These are phyloP conservation scores for Trachemys scripta DNA, from an alignment of 2,113 vertebrate species.

Conservation along the genomic window DNA sequence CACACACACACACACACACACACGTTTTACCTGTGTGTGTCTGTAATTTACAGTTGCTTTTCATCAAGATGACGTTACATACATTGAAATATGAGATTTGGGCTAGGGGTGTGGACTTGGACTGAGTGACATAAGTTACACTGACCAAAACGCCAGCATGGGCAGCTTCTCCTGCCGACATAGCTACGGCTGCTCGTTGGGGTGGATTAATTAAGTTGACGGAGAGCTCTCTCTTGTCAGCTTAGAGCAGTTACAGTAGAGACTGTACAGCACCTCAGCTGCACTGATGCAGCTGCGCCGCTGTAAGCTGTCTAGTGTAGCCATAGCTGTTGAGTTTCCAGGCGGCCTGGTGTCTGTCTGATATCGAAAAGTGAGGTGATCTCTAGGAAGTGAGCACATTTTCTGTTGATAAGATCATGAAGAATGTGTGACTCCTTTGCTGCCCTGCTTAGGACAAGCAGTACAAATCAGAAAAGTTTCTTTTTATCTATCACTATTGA, in stretches of 20 bases:
- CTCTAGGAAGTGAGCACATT: not conserved
- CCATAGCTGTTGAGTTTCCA: not conserved
- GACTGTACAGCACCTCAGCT: not conserved
- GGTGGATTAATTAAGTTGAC: not conserved
- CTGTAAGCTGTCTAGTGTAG: not conserved
- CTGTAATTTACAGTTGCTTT: not conserved
- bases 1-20: not conserved
- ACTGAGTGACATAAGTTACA: not conserved
- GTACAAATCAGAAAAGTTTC: conserved; percentile 3
- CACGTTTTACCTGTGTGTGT: not conserved
- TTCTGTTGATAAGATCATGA: not conserved
- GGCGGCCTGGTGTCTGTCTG: not conserved
- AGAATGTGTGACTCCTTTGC: not conserved
- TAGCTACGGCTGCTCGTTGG: not conserved
- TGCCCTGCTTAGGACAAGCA: not conserved
- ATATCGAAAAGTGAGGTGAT: not conserved
- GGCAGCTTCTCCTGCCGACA: not conserved
- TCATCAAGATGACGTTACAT: not conserved
- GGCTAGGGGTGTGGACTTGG: not conserved
- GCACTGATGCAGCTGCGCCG: rapidly evolving
- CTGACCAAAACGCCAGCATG: too few relatives aligned
- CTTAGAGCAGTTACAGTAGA: not conserved
- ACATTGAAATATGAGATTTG: not conserved
- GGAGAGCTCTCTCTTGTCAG: not conserved
- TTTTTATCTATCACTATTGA: not conserved